phyloP scores from a whole-genome alignment of 2,888 invertebrate species.

The Caenorhabditis imperialis region DNA sequence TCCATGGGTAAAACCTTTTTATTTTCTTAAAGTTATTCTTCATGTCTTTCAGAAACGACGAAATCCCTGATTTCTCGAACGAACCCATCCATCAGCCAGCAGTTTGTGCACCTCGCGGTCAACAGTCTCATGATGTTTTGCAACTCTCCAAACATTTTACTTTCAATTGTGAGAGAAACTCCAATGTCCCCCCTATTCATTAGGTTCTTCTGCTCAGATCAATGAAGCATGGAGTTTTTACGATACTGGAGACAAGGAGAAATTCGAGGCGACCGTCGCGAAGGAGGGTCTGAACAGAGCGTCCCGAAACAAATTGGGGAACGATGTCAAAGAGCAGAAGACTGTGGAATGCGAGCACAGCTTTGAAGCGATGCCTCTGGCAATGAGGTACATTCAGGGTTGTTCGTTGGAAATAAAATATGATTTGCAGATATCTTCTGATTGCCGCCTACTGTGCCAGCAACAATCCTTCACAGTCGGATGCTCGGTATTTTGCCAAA shows the following conservation, averaged over 20 bases:
- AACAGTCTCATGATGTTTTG: constrained; percentile 20
- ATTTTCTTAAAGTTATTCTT: background rate
- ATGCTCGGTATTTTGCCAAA: constrained; percentile 46
- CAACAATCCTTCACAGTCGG: constrained; percentile 39
- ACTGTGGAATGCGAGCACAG: constrained; percentile 9
- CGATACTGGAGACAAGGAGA: no score
- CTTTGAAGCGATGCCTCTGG: constrained; percentile 47
- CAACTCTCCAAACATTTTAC: constrained; percentile 42
- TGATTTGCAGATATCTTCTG: constrained; percentile 38
- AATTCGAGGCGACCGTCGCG: constrained; percentile 16
- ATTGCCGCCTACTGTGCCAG: constrained; percentile 53
- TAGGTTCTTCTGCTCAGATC: background rate
- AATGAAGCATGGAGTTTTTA: no score
- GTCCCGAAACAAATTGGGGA: constrained; percentile 27
- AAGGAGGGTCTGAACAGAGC: constrained; percentile 23
- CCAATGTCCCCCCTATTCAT: background rate
- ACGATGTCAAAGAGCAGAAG: constrained; percentile 3
- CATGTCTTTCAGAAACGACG: constrained; percentile 10
- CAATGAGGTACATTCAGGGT: constrained; percentile 22
- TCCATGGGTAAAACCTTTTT: background rate
- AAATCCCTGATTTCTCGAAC: constrained; percentile 19
- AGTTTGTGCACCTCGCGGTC: constrained; percentile 33
- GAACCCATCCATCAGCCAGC: constrained; percentile 14
- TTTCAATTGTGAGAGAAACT: constrained; percentile 21
- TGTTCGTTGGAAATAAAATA: background rate